Percentiles rank a stretch among this genome's conserved stretches.
phyloP scores from a whole-genome alignment of 2,888 invertebrate genomes.

The Elegia similella region DNA sequence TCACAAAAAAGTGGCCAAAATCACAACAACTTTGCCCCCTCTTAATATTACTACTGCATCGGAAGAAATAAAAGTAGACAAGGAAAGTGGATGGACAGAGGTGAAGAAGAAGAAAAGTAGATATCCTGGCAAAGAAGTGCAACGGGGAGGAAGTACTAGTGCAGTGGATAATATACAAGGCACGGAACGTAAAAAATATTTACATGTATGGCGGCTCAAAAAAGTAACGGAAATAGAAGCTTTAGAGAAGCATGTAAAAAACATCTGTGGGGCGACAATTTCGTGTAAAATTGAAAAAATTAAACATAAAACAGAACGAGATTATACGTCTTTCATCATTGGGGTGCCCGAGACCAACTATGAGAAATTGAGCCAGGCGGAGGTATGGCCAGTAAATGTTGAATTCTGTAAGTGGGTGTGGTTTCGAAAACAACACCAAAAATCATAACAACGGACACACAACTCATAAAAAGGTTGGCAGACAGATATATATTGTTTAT shows the following conservation, averaged over 20 bases:
- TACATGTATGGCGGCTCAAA: no score
- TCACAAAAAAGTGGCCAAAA: no score
- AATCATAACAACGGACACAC: no score
- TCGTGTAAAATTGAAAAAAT: neutral
- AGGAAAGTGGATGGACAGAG: slow-evolving; percentile 21
- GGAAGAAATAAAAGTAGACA: slow-evolving; percentile 84
- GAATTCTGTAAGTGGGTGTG: neutral
- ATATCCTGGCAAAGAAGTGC: no score
- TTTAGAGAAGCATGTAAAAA: no score
- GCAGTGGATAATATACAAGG: no score
- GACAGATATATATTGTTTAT: neutral
- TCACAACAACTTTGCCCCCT: no score
- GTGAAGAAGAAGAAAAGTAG: slow-evolving; percentile 11
- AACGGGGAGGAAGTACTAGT: no score
- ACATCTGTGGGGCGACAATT: no score
- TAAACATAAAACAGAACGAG: slow-evolving; percentile 3
- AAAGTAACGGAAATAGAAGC: no score
- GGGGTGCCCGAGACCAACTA: slow-evolving; percentile 1
- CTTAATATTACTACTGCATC: slow-evolving; percentile 25
- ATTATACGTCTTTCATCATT: slow-evolving; percentile 5
- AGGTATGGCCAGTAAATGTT: neutral
- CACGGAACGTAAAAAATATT: no score
- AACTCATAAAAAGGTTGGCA: neutral
- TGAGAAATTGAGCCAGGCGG: neutral
- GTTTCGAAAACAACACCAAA: no score